Evolutionary conservation across 2,113 vertebrate species (phyloP), one percentile per base, ranked within the genome.

Genomic region (Ia io): DNA sequence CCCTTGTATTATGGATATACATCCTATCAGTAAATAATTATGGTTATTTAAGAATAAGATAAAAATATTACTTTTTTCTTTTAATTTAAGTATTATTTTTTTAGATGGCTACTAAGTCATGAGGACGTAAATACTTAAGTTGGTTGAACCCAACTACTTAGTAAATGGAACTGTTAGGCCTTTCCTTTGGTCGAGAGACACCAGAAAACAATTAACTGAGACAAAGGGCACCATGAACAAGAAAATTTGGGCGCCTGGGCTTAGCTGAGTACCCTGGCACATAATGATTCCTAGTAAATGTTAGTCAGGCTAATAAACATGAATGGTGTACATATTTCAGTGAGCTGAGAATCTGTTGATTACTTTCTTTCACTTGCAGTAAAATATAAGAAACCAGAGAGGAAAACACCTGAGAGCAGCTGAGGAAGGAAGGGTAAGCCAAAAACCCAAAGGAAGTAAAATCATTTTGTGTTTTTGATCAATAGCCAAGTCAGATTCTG

Each of bases 391-490:
- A 95, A 89, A 88, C 16, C 11, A 76, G 37, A 18, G 69, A 53
- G 47, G 23, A 84, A 70, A 93, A 73, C 6, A 76, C 11, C 17
- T 23, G 69, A 88, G 79, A 93, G 73, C 12, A 63, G n/a, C 23
- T 4, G 56, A 61, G 83, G 13, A 30, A 47, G 23, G 32, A 92
- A 65, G 22, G 0, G 3, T 85, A 77, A 83, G 37, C 69, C 77
- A 12, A 35, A 47, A 91, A 94, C 91, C 30, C 47, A 94, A 69
- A 95, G 47, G 53, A 67, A 73, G 85, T 22, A 42, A 47, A 84
- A 82, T 83, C 59, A 82, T 47, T 83, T 91, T 59, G 30, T 85
- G 37, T 47, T 95, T 94, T 44, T 93, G 56, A 70, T 93, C 63
- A 83, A 69, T 37, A 70, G 22, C 9, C 14, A 30, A 71, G 47